Evolutionary conservation across 92 coral and sea anemone genomes (phyloP), one percentile per base, ranked within the genome.

Genomic region (Epizoanthus scotinus): DNA sequence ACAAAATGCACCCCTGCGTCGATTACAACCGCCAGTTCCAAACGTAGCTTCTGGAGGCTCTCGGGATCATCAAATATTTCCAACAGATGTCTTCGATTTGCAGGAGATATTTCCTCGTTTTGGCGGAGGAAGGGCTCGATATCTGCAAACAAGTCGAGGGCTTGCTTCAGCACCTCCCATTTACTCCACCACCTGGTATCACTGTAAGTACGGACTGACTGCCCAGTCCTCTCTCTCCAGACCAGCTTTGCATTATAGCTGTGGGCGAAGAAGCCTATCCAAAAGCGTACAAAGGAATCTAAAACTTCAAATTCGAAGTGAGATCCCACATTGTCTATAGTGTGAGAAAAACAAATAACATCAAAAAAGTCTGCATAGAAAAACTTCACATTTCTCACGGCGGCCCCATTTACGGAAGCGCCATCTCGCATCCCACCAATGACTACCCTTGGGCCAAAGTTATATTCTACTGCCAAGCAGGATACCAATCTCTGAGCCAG

Each of bases 1-100:
- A 86, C 86, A 66, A 86, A 86, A 81, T 86, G 89, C 69, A 85
- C 75, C 58, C 85, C 89, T 24, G 89, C 89, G 79, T 78, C 88
- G 44, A 84, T 57, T 52, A 78, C 57, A 5, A 85, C 89, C 60
- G 89, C 89, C 87, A 78, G 28, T 81, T 84, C 88, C 82, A 84
- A 66, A 64, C 88, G 67, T 71, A 86, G 75, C 20, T 71, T 38
- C 60, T 27, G 50, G 50, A 72, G 18, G 64, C 79, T 42, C 79
- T 72, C 20, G 60, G n/a, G 36, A 31, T 31, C 36, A 31, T 31
- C 36, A 31, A 31, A 31, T 1, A 31, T 31, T 1, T 31, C 36
- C 36, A 31, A 31, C 1, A 31, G 36, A 31, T 31, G 36, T 31
- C 36, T 1, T 1, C 36, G 36, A 31, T 31, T 31, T 31, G 36